Base-by-base conservation (phyloP, 2,888 invertebrate species). In the Ectobius pallidus region DNA sequence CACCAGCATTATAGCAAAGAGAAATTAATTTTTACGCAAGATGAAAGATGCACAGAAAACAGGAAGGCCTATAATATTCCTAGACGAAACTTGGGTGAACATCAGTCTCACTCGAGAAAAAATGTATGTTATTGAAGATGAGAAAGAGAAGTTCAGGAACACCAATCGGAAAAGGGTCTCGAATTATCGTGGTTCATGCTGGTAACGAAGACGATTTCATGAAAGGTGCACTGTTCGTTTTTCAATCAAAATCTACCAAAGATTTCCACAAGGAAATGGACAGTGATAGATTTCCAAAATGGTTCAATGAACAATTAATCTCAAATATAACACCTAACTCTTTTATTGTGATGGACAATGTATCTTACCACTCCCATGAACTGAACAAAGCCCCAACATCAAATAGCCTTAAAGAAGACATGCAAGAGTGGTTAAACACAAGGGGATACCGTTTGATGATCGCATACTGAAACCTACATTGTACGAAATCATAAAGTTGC, bases 381-480 rank as follows among this genome's bases (percentile, higher is more conserved):
- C 25, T 55, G 16, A 20, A 55, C 55, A 55, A 55, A 55, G 55
- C 55, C 22, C 55, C 25, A 55, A 55, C 25, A 55, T 55, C 55
- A 20, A 55, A n/a, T 25, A 55, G 55, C 25, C n/a, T 11, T 6
- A 55, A 55, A 55, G 25, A 4, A 55, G 27, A 25, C 55, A 25
- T 55, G 55, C 55, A 55, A 25, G 14, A 55, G 55, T 55, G 55
- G 22, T 55, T 20, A 55, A 18, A 46, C 3, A 46, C 4, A 4
- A 55, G 25, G 4, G 27, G 6, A 55, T 25, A 25, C 55, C 3
- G 9, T 55, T 22, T 55, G 55, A 55, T 55, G 55, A 20, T 25
- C 25, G 25, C 55, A 46, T n/a, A n/a, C 9, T 46, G n/a, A 46
- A 46, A 46, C n/a, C 46, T 46, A 46, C 7, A n/a, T 46, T 46